Evolutionary conservation across 2,113 vertebrate genomes (phyloP).

Genomic region (Psittacara wagleri): DNA sequence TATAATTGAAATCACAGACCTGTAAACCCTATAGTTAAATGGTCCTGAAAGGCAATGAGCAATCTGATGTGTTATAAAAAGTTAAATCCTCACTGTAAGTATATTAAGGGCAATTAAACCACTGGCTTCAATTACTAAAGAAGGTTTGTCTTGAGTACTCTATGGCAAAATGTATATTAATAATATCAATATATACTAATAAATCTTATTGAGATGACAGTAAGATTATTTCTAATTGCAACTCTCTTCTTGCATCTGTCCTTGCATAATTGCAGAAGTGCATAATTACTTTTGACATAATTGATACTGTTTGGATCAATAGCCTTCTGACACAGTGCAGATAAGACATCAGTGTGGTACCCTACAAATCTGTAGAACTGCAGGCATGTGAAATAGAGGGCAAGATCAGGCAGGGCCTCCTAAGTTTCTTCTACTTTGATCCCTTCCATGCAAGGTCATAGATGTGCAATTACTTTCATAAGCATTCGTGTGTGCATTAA

Average conservation of each 20-base stretch:
- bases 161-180: neutral
- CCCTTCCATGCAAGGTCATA: neutral
- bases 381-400: neutral
- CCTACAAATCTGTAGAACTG: accelerated
- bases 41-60: neutral
- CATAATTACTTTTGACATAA: neutral
- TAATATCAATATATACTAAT: neutral
- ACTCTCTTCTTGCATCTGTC: neutral
- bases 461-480: neutral
- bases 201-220: neutral
- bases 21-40: neutral
- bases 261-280: neutral
- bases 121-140: neutral
- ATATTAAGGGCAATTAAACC: neutral
- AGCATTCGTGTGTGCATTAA: neutral
- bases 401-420: neutral
- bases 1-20: neutral
- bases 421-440: neutral
- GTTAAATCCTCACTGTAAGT: neutral
- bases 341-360: accelerated
- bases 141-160: neutral
- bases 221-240: neutral
- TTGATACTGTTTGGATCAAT: neutral
- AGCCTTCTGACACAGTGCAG: neutral
- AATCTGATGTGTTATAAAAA: neutral